Base-by-base conservation (phyloP, 2,888 invertebrate genomes). In the Microplitis deprimator region DNA sequence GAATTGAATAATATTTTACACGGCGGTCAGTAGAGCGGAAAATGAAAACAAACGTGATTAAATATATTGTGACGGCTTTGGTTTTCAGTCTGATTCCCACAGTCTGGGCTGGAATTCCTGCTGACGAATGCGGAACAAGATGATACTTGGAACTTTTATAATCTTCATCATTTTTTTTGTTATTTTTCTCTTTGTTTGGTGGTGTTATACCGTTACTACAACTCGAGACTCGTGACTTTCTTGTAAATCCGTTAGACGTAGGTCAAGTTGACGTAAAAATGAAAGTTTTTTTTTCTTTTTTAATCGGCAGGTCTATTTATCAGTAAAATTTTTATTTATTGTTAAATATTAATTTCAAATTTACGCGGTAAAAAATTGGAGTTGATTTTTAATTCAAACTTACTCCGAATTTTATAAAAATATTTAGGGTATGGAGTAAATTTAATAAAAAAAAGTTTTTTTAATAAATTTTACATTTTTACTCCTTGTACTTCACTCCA, bases 201-300 rank as follows among this genome's bases (percentile, higher is more conserved):
- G 20, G 72, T 76, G 60, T 59, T 76, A 60, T 76, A 76, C 76
- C 76, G 76, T 76, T 76, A 76, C 29, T 29, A 68, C 8, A 67
- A 64, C 67, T 60, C 59, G 60, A 38, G 67, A 71, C 75, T 70
- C 64, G 70, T 70, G 70, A 70, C 70, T 70, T 29, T 29, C 7
- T 29, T 20, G 70, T 59, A 7, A 20, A 17, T 10, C 50, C 70
- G 68, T 29, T 70, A 60, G 20, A 70, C 70, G 16, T 29, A 60
- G 29, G 70, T 50, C 59, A 70, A 20, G 41, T 13, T 59, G 16
- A 68, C 39, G n/a, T 4, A 70, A 70, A 70, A 70, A 50, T 70
- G 70, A 70, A 70, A 70, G 50, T 70, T 70, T 16, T 75, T 69
- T 75, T 74, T 17, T 29, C 10, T n/a, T 5, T 40, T 8, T 10